A percentile compares a stretch with the other conserved stretches of the same genome.
These are phyloP conservation scores for Mayetiola destructor DNA, from an alignment of 2,888 invertebrate genomes.

Conservation along the genomic window DNA sequence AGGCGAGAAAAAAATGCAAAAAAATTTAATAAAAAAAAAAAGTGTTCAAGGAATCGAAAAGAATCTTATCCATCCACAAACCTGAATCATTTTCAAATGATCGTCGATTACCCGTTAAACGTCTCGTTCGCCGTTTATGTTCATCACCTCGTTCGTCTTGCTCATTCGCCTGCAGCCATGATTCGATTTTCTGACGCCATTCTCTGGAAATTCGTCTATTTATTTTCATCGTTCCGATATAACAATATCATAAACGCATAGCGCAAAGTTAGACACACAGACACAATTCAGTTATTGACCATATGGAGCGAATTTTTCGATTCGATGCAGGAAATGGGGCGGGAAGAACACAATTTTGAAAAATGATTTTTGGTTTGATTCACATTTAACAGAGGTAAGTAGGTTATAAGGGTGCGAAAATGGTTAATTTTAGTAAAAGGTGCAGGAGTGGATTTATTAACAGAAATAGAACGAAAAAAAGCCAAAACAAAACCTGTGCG, in stretches of 20 bases:
- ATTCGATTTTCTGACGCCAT: slow-evolving; percentile 82
- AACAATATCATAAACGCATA: too few species aligned
- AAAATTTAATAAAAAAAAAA: background rate
- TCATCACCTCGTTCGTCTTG: slow-evolving; percentile 62
- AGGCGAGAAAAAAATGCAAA: background rate
- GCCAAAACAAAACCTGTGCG: background rate
- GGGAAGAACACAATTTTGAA: background rate
- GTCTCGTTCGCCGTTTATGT: slow-evolving; percentile 47
- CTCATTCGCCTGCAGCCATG: slow-evolving; percentile 79
- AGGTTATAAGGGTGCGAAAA: background rate
- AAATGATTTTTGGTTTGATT: background rate
- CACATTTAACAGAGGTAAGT: background rate
- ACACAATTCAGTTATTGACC: background rate
- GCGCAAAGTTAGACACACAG: too few species aligned
- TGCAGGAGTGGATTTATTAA: background rate
- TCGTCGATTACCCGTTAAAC: slow-evolving; percentile 54
- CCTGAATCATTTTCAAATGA: slow-evolving; percentile 78
- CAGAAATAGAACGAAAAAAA: background rate
- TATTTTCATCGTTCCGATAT: background rate
- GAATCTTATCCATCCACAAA: slow-evolving; percentile 27
- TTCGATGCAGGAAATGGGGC: too few species aligned
- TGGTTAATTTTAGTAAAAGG: background rate
- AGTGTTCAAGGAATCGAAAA: background rate
- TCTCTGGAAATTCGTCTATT: slow-evolving; percentile 43
- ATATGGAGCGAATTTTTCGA: too few species aligned